Evolutionary conservation across 2,113 vertebrate species (phyloP), one percentile per base, ranked within the genome.

Genomic region (Heloderma charlesbogerti): DNA sequence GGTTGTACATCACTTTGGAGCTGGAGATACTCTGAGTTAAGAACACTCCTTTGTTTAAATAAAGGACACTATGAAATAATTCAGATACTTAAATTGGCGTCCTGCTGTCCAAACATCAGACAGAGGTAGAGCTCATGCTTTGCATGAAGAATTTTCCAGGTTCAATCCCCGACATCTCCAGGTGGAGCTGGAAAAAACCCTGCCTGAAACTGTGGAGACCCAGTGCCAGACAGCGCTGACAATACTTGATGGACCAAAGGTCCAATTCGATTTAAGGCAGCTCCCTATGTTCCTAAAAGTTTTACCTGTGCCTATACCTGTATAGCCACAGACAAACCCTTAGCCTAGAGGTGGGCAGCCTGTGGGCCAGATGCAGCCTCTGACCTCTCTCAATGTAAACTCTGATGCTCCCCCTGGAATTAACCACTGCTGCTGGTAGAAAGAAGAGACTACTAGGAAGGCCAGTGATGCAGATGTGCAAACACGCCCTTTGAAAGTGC

Each of bases 271-370:
- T 63, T 63, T 63, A 63, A 63, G 18, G 60, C 60, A 20, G 43
- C 22, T 10, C 3, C 18, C 9, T 9, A 27, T 78, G 25, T 45
- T 25, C 8, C 43, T 78, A 25, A 45, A 13, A 43, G 22, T 43
- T 27, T 72, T 69, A 84, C 40, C 63, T 67, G 2, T 43, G 63
- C 31, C 69, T 54, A 54, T 37, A n/a, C 69, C 22, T 18, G 7
- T 4, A 83, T 34, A 63, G n/a, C 18, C 81, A 83, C 54, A 40
- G 6, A n/a, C 20, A 22, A 37, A 31, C 15, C 88, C 95, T 95
- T 27, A 29, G 63, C 4, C 29, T 37, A 69, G 63, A 67, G 63
- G 40, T 34, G 37, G n/a, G 25, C 63, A n/a, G 27, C 13, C n/a
- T 15, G 31, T 20, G 20, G 40, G 63, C 63, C 4, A 13, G 60